Percentiles rank a stretch among this genome's conserved stretches.
phyloP scores from a whole-genome alignment of 2,113 vertebrate species.

The Chaetodon trifascialis region DNA sequence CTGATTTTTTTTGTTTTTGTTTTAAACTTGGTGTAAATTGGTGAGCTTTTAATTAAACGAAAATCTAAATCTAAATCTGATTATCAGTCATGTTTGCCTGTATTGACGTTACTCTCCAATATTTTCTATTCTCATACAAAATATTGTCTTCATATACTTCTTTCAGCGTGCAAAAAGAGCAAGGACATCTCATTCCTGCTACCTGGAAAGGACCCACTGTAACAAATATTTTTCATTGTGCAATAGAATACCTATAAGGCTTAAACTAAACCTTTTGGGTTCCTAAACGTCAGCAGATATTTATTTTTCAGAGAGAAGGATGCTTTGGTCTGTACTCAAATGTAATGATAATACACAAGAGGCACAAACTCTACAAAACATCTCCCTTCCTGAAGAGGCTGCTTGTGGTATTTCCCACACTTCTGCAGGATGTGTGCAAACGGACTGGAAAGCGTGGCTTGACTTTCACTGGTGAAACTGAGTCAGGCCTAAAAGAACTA shows the following conservation, averaged over 20 bases:
- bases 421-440: conserved; percentile 65
- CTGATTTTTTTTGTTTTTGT: no score
- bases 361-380: conserved; percentile 44
- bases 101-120: neutral
- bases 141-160: neutral
- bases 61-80: no score
- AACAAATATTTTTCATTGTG: neutral
- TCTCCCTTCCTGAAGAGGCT: conserved; percentile 28
- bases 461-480: conserved; percentile 70
- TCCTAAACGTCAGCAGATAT: neutral
- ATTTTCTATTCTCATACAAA: neutral
- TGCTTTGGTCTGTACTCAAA: neutral
- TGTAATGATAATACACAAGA: neutral
- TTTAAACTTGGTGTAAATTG: no score
- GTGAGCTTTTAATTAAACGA: no score
- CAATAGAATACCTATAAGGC: neutral
- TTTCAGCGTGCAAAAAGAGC: neutral
- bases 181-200: no score
- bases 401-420: conserved; percentile 64
- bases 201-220: neutral
- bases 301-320: neutral
- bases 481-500: conserved; percentile 61
- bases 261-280: neutral
- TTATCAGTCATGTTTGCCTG: no score
- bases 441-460: conserved; percentile 65